Evolutionary conservation across 2,113 vertebrate species (phyloP).

Genomic region (Corythoichthys haematopterus): DNA sequence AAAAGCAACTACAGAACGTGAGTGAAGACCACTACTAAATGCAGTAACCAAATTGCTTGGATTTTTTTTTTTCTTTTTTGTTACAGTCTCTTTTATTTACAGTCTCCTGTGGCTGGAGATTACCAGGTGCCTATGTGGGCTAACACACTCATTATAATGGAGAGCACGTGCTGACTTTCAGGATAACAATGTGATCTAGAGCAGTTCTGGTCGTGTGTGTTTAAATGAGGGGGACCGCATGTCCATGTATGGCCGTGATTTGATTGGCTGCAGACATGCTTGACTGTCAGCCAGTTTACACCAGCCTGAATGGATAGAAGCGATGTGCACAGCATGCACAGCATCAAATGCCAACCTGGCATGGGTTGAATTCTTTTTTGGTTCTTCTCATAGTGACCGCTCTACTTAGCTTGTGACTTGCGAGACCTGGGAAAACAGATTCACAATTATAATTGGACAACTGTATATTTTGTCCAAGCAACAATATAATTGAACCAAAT

Average conservation of each 20-base stretch:
- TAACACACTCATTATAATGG: neutral
- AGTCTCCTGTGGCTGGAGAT: neutral
- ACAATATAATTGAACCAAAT: slow-evolving; percentile 3
- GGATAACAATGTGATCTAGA: neutral
- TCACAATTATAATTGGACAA: slow-evolving; percentile 1
- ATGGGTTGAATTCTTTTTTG: slow-evolving; percentile 51
- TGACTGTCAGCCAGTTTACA: slow-evolving; percentile 70
- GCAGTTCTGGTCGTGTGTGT: slow-evolving; percentile 9
- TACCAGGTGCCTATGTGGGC: neutral
- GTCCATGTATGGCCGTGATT: slow-evolving; percentile 71
- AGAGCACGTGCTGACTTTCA: neutral
- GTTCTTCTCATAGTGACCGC: neutral
- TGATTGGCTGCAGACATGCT: slow-evolving; percentile 54
- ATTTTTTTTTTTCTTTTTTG: neutral
- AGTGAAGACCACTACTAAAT: no score
- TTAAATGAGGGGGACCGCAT: slow-evolving; percentile 39
- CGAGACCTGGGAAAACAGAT: slow-evolving; percentile 7
- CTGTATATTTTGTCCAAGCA: neutral
- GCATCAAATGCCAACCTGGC: slow-evolving; percentile 58
- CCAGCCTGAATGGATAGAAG: slow-evolving; percentile 42
- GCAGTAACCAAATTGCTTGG: neutral
- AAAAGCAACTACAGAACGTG: no score
- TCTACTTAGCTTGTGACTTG: slow-evolving; percentile 8
- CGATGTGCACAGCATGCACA: slow-evolving; percentile 55
- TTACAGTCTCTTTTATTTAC: no score